Percentiles rank a stretch among this genome's conserved stretches.
phyloP scores from a whole-genome alignment of 2,888 invertebrate genomes.

The Scaptomyza reducta region DNA sequence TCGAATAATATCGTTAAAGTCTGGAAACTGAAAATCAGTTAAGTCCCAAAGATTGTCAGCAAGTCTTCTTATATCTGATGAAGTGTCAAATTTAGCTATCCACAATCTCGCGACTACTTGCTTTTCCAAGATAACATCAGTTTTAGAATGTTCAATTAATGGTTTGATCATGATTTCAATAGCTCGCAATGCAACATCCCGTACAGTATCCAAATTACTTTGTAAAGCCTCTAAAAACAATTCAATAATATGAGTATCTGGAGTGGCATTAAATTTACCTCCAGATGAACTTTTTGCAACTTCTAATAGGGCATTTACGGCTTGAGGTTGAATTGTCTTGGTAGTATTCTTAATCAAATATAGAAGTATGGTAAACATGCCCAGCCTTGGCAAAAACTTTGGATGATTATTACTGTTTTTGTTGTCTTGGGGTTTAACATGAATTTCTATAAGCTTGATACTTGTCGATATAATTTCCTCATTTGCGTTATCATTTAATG shows the following conservation, averaged over 20 bases:
- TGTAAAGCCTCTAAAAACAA: slow-evolving; percentile 91
- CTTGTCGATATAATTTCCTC: slow-evolving; percentile 86
- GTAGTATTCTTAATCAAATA: slow-evolving; percentile 90
- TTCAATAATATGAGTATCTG: slow-evolving; percentile 89
- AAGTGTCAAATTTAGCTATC: slow-evolving; percentile 92
- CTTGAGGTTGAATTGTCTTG: slow-evolving; percentile 91
- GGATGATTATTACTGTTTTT: slow-evolving; percentile 86
- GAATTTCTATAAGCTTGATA: slow-evolving; percentile 88
- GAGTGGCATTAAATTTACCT: slow-evolving; percentile 86
- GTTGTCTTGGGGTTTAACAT: slow-evolving; percentile 87
- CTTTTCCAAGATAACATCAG: slow-evolving; percentile 82
- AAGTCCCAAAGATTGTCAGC: slow-evolving; percentile 88
- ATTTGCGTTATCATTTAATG: slow-evolving; percentile 85
- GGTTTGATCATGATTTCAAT: slow-evolving; percentile 87
- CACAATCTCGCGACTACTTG: slow-evolving; percentile 90
- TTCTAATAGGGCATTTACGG: slow-evolving; percentile 91
- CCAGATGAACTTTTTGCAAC: slow-evolving; percentile 91
- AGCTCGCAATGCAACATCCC: slow-evolving; percentile 92
- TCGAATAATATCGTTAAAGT: slow-evolving; percentile 85
- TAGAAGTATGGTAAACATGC: slow-evolving; percentile 92
- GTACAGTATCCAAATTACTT: slow-evolving; percentile 88
- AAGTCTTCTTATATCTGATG: slow-evolving; percentile 89
- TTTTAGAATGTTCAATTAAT: slow-evolving; percentile 85
- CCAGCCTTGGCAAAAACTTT: slow-evolving; percentile 90
- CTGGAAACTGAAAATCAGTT: slow-evolving; percentile 85